These are phyloP conservation scores for Ctenopoma kingsleyae DNA, from an alignment of 2,797 vertebrate species.

Conservation along the genomic window DNA sequence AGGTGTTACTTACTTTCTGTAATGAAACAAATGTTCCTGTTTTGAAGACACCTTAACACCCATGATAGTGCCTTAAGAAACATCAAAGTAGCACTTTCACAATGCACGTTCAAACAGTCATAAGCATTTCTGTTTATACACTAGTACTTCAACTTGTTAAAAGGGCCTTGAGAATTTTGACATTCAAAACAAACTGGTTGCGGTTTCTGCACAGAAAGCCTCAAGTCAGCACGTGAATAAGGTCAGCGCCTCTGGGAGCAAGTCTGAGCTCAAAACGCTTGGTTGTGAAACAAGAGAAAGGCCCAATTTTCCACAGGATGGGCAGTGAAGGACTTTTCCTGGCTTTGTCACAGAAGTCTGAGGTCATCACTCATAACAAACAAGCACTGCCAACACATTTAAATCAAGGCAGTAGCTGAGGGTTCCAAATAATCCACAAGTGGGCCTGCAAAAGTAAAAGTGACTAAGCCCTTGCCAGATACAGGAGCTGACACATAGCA, in stretches of 20 bases:
- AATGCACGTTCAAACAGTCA: background rate
- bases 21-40: conserved; percentile 1
- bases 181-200: conserved; percentile 64
- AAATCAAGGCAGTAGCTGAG: conserved; percentile 22
- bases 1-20: background rate
- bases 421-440: conserved; percentile 28
- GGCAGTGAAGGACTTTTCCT: conserved; percentile 60
- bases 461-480: conserved; percentile 24
- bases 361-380: conserved; percentile 56
- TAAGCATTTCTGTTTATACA: conserved; percentile 24
- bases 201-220: conserved; percentile 53
- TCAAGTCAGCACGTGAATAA: conserved; percentile 67
- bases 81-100: conserved; percentile 8
- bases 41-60: background rate
- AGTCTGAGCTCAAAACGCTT: conserved; percentile 42
- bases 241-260: conserved; percentile 58
- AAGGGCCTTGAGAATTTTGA: conserved; percentile 45
- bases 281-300: conserved; percentile 69
- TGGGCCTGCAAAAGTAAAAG: background rate
- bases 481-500: conserved; percentile 1
- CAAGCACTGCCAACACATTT: conserved; percentile 23
- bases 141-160: conserved; percentile 23
- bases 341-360: conserved; percentile 48
- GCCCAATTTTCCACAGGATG: conserved; percentile 59
- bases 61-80: conserved; percentile 5